Percentiles rank a stretch among this genome's conserved stretches.
These are phyloP conservation scores for Diogma glabrata DNA, from an alignment of 2,888 invertebrate species.

Conservation along the genomic window DNA sequence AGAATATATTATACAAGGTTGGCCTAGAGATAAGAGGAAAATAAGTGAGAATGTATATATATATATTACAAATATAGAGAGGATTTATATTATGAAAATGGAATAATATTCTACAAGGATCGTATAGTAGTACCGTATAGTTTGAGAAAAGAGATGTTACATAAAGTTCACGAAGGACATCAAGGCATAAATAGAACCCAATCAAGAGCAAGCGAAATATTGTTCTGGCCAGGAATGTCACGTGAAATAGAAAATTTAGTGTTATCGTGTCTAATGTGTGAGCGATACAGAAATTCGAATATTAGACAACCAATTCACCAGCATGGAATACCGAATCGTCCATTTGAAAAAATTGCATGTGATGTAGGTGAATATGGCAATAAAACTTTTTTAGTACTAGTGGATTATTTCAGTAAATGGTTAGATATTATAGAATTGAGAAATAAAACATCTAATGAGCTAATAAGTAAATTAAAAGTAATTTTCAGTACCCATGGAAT, in stretches of 20 bases:
- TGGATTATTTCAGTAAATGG: neutral
- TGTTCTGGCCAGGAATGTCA: conserved; percentile 14
- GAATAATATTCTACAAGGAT: conserved; percentile 4
- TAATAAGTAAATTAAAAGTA: conserved; percentile 16
- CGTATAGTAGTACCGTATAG: conserved; percentile 13
- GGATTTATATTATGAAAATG: neutral
- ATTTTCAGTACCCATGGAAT: conserved; percentile 19
- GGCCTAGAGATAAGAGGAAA: neutral
- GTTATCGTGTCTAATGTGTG: conserved; percentile 1
- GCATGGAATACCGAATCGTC: conserved; percentile 11
- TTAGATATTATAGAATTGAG: neutral
- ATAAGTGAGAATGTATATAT: neutral
- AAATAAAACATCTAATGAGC: conserved; percentile 9
- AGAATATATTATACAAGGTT: neutral
- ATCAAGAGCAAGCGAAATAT: conserved; percentile 10
- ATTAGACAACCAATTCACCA: conserved; percentile 9
- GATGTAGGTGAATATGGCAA: conserved; percentile 12
- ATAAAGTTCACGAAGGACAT: conserved; percentile 11
- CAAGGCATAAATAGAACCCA: conserved; percentile 13
- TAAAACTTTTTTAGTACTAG: neutral
- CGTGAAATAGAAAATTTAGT: conserved; percentile 12
- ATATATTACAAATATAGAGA: neutral
- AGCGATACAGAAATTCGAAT: conserved; percentile 7
- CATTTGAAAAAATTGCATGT: conserved; percentile 13
- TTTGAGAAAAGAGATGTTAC: conserved; percentile 13